Percentiles rank a stretch among this genome's conserved stretches.
Conservation (phyloP, 2,113 vertebrate species). For the Anarhynchus alexandrinus region DNA sequence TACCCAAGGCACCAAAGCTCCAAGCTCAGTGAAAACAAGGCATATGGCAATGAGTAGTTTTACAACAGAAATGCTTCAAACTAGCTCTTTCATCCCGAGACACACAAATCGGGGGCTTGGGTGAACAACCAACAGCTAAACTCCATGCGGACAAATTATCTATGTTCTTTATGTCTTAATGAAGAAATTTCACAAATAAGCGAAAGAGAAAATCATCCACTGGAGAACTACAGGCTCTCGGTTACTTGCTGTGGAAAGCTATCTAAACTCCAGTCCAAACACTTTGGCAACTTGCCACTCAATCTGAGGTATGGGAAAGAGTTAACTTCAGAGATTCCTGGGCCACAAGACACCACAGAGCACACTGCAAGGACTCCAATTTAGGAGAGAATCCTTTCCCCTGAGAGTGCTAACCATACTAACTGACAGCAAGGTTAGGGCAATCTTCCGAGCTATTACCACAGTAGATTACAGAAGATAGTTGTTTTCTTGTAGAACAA, state of each 20-base stretch:
- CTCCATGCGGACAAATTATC: rapidly evolving
- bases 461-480: background rate
- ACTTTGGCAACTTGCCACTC: background rate
- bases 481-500: background rate
- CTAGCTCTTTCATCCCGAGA: background rate
- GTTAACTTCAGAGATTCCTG: background rate
- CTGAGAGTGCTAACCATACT: background rate
- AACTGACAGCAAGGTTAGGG: background rate
- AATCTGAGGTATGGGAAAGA: background rate
- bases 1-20: background rate
- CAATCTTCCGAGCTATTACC: background rate
- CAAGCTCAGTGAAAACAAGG: background rate
- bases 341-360: background rate
- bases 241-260: background rate
- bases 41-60: background rate
- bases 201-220: background rate
- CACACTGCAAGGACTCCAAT: rapidly evolving
- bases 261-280: background rate
- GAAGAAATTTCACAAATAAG: background rate
- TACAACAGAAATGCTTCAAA: rapidly evolving
- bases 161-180: background rate
- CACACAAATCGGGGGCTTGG: background rate
- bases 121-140: background rate
- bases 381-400: background rate
- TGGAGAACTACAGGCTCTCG: background rate